A percentile compares a stretch with the other conserved stretches of the same genome.
Conservation (phyloP, 2,113 vertebrate species). For the Leucoraja erinaceus region DNA sequence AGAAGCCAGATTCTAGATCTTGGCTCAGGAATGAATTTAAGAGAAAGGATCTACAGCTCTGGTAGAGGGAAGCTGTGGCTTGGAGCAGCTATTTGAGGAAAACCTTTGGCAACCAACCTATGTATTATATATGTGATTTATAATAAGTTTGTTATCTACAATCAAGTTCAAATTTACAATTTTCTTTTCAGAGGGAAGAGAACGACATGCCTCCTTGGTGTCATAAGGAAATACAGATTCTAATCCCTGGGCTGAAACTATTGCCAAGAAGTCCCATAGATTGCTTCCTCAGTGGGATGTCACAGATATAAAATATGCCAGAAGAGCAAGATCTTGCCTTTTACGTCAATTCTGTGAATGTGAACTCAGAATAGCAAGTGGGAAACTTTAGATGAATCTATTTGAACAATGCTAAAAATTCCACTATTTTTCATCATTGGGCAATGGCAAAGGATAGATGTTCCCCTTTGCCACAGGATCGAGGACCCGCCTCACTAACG, state of each 20-base stretch:
- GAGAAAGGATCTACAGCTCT: background rate
- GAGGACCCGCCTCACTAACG: no score
- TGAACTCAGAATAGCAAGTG: background rate
- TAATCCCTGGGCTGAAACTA: no score
- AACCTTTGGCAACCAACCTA: background rate
- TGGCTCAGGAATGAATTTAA: conserved; percentile 1
- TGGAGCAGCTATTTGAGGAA: background rate
- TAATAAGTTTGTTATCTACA: background rate
- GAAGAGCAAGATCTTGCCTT: background rate
- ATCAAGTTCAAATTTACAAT: background rate
- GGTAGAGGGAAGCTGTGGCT: background rate
- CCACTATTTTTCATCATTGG: background rate
- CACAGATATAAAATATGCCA: background rate
- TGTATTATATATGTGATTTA: background rate
- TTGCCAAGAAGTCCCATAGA: no score
- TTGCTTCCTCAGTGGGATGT: background rate
- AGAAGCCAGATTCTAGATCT: conserved; percentile 19
- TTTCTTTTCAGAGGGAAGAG: background rate
- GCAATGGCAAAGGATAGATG: no score
- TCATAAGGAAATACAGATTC: no score
- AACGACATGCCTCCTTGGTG: no score
- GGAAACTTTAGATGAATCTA: background rate
- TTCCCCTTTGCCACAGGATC: no score
- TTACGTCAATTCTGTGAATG: background rate
- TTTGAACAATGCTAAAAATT: background rate